These are phyloP conservation scores for Onychorhynchus coronatus DNA, from an alignment of 2,113 vertebrate genomes.

Conservation along the genomic window DNA sequence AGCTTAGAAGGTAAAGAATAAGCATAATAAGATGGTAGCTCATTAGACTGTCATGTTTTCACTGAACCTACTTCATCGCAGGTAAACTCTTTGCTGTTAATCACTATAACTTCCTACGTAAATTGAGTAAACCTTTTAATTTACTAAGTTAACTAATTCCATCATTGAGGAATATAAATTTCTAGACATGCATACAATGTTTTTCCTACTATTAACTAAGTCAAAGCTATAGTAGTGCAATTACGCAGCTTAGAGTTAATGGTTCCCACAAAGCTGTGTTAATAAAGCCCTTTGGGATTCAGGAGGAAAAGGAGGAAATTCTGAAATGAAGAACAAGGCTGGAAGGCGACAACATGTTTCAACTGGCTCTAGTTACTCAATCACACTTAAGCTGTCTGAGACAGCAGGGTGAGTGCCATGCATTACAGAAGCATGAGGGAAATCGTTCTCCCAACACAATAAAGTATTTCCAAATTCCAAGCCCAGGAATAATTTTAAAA, in stretches of 20 bases:
- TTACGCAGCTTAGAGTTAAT: conserved; percentile 64
- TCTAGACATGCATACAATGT: neutral
- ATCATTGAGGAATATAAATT: conserved; percentile 25
- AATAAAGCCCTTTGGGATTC: conserved; percentile 70
- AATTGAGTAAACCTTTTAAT: conserved; percentile 60
- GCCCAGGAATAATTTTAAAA: neutral
- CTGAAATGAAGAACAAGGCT: conserved; percentile 53
- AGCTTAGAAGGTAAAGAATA: neutral
- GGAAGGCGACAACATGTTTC: conserved; percentile 8
- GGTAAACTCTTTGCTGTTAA: conserved; percentile 29
- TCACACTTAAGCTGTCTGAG: neutral
- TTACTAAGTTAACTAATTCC: conserved; percentile 54
- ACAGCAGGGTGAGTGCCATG: neutral
- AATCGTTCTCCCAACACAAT: neutral
- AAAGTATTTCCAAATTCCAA: neutral
- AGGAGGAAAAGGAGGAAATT: conserved; percentile 42
- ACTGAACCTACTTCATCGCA: neutral
- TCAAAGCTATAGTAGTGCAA: conserved; percentile 41
- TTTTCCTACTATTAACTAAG: neutral
- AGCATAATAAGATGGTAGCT: neutral
- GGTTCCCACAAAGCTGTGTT: conserved; percentile 64
- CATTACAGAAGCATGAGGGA: neutral
- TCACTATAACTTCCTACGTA: conserved; percentile 43
- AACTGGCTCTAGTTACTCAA: conserved; percentile 32
- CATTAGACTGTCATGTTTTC: neutral